phyloP scores from a whole-genome alignment of 1,140 invertebrate genomes.

The Drosophila rhopaloa region DNA sequence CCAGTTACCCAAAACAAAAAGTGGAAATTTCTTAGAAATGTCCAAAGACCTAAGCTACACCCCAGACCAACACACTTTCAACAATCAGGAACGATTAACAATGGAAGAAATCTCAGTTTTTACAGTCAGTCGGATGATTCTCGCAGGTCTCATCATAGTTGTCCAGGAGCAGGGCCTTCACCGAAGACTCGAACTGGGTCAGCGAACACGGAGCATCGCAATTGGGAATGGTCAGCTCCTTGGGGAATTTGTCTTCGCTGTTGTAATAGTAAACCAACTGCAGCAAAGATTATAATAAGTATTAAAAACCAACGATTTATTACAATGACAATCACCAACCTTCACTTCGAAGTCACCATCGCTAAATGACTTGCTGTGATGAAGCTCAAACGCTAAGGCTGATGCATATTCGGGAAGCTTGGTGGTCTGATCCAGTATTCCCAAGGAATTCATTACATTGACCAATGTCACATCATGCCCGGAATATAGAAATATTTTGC shows the following conservation, averaged over 20 bases:
- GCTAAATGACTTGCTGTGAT: slow-evolving; percentile 84
- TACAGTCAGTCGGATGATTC: slow-evolving; percentile 73
- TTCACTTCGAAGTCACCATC: slow-evolving; percentile 85
- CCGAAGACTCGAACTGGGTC: slow-evolving; percentile 80
- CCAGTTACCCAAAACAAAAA: neutral
- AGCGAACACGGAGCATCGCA: slow-evolving; percentile 85
- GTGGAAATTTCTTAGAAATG: slow-evolving; percentile 2
- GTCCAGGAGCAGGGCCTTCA: slow-evolving; percentile 85
- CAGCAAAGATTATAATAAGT: neutral
- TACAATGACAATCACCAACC: slow-evolving; percentile 52
- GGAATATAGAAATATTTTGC: slow-evolving; percentile 88
- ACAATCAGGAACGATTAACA: slow-evolving; percentile 22
- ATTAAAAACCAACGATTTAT: slow-evolving; percentile 3
- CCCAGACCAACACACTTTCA: slow-evolving; percentile 23
- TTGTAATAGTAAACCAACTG: slow-evolving; percentile 83
- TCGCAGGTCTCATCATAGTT: slow-evolving; percentile 86
- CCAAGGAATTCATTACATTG: slow-evolving; percentile 88
- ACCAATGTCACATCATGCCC: slow-evolving; percentile 91
- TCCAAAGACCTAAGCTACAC: slow-evolving; percentile 15
- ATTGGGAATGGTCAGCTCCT: slow-evolving; percentile 85
- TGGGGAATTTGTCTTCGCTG: slow-evolving; percentile 83
- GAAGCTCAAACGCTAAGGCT: slow-evolving; percentile 88
- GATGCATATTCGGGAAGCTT: slow-evolving; percentile 90
- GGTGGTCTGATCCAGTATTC: slow-evolving; percentile 86
- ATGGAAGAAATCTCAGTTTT: slow-evolving; percentile 37